phyloP scores from a whole-genome alignment of 2,797 vertebrate species.

The Okamejei kenojei region DNA sequence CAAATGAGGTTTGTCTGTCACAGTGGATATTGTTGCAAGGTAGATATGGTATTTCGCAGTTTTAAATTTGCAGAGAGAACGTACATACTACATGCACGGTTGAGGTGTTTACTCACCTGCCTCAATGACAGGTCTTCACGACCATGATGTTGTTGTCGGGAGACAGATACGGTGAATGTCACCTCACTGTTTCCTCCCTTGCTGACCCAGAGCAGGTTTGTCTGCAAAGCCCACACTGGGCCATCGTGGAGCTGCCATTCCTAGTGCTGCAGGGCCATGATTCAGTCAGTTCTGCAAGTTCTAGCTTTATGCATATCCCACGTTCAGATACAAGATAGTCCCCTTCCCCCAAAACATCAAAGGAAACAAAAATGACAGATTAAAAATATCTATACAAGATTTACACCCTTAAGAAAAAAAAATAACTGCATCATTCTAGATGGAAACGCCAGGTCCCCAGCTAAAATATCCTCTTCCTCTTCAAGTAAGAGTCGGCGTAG shows the following conservation, averaged over 20 bases:
- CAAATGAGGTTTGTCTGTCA: neutral
- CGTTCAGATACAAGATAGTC: slow-evolving; percentile 18
- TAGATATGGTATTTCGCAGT: too few relatives aligned
- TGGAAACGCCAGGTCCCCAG: slow-evolving; percentile 20
- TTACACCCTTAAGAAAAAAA: slow-evolving; percentile 37
- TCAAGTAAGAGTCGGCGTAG: slow-evolving; percentile 88
- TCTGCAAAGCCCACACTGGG: neutral
- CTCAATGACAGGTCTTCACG: neutral
- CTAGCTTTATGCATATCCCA: neutral
- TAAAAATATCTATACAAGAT: slow-evolving; percentile 43
- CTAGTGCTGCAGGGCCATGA: neutral
- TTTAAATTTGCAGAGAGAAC: neutral
- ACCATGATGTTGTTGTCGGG: neutral
- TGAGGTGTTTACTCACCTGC: neutral
- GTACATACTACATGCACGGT: too few relatives aligned
- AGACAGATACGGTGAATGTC: neutral
- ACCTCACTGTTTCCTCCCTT: neutral
- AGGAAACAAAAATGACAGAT: neutral
- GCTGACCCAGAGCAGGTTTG: neutral
- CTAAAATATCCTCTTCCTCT: slow-evolving; percentile 85
- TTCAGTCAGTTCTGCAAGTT: neutral
- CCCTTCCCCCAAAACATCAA: neutral
- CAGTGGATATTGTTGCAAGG: neutral
- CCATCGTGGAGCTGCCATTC: neutral
- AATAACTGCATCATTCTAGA: neutral